Conservation (phyloP, 2,797 vertebrate species). For the Lutjanus argentimaculatus region DNA sequence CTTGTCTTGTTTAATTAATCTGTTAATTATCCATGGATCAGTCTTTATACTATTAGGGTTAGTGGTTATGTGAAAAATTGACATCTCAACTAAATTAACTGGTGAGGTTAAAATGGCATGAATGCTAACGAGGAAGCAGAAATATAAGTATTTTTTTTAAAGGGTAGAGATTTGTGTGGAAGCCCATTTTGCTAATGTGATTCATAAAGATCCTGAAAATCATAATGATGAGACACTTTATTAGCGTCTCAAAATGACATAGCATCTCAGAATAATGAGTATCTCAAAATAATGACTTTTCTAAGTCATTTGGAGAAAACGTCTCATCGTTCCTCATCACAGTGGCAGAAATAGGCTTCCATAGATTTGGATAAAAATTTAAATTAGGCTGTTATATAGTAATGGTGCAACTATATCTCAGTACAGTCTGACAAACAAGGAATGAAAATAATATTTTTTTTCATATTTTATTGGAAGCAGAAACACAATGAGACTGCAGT, state of each 20-base stretch:
- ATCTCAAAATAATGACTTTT: too few relatives aligned
- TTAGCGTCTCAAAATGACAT: too few relatives aligned
- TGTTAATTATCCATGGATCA: constrained; percentile 3
- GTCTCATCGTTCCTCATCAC: too few relatives aligned
- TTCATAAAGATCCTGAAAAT: too few relatives aligned
- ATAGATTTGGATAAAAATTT: neutral
- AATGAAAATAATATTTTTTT: constrained; percentile 38
- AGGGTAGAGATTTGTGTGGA: too few relatives aligned
- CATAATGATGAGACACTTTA: too few relatives aligned
- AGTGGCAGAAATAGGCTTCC: too few relatives aligned
- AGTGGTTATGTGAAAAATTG: neutral
- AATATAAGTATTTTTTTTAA: neutral
- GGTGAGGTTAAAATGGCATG: neutral
- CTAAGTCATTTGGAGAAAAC: too few relatives aligned
- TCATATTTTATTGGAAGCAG: constrained; percentile 89
- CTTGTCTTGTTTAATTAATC: neutral
- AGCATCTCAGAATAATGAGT: too few relatives aligned
- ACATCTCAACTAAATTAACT: neutral
- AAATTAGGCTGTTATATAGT: neutral
- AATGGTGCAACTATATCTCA: neutral
- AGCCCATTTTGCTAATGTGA: too few relatives aligned
- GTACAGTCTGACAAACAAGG: constrained; percentile 3
- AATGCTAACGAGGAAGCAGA: neutral
- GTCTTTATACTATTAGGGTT: neutral
- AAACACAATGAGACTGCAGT: constrained; percentile 84